Conservation (phyloP, 1,140 invertebrate genomes). For the Macrotrachela quadricornifera region DNA sequence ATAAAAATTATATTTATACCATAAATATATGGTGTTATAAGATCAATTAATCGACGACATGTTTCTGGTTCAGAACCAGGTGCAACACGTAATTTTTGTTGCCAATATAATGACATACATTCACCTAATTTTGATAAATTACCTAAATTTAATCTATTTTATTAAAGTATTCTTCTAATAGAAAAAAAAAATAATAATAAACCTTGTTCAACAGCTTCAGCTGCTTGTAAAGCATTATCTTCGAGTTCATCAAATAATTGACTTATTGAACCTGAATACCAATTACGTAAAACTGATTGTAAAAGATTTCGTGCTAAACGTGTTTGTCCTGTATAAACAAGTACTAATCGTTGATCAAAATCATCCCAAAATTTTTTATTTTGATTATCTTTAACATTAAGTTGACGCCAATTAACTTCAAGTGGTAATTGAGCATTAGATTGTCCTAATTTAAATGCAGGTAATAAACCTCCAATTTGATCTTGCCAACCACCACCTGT, state of each 20-base stretch:
- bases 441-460: slow-evolving; percentile 30
- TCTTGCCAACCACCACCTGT: slow-evolving; percentile 39
- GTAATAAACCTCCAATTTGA: slow-evolving; percentile 33
- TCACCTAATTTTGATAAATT: slow-evolving; percentile 24
- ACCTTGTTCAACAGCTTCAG: slow-evolving; percentile 24
- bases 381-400: slow-evolving; percentile 17
- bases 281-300: slow-evolving; percentile 34
- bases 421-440: slow-evolving; percentile 24
- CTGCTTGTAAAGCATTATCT: slow-evolving; percentile 19
- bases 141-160: slow-evolving; percentile 11
- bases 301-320: slow-evolving; percentile 34
- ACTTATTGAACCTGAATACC: slow-evolving; percentile 33
- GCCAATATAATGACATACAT: slow-evolving; percentile 29
- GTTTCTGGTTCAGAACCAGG: slow-evolving; percentile 30
- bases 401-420: slow-evolving; percentile 22
- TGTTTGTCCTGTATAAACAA: slow-evolving; percentile 38
- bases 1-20: slow-evolving; percentile 13
- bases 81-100: slow-evolving; percentile 33
- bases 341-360: slow-evolving; percentile 17
- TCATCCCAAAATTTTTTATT: no score
- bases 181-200: slow-evolving; percentile 1
- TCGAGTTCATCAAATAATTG: slow-evolving; percentile 25
- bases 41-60: slow-evolving; percentile 21
- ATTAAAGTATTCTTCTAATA: slow-evolving; percentile 1
- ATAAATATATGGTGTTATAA: slow-evolving; percentile 17